Evolutionary conservation across 2,797 vertebrate genomes (phyloP).

Genomic region (Eleutherodactylus coqui): DNA sequence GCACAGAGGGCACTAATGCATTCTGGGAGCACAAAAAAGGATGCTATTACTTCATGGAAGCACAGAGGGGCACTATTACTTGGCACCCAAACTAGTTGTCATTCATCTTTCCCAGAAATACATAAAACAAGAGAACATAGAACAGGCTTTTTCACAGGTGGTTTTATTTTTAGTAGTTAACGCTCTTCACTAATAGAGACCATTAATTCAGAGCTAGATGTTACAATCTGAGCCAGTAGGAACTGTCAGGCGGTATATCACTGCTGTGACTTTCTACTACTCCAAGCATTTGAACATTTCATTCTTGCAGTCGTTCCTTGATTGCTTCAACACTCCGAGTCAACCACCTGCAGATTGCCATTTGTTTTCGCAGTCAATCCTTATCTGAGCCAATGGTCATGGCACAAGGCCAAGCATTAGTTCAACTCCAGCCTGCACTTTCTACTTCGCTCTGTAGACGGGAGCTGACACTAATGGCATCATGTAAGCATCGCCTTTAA

Average conservation of each 20-base stretch:
- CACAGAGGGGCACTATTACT: too few species aligned
- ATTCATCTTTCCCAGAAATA: background rate
- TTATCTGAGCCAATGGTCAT: constrained; percentile 40
- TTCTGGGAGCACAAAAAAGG: too few species aligned
- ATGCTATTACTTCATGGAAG: too few species aligned
- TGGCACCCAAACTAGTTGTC: background rate
- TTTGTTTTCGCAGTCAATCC: constrained; percentile 32
- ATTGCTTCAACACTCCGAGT: background rate
- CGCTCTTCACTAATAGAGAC: background rate
- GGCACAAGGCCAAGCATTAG: constrained; percentile 46
- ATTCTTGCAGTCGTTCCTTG: constrained; percentile 17
- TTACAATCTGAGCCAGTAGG: background rate
- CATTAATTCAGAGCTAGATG: background rate
- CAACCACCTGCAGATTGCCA: constrained; percentile 39
- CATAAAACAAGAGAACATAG: background rate
- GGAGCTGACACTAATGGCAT: constrained; percentile 35
- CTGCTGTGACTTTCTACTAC: background rate
- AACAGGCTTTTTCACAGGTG: background rate
- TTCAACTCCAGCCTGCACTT: constrained; percentile 27
- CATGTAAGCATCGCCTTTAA: constrained; percentile 43
- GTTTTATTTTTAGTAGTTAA: background rate
- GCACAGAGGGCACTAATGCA: too few species aligned
- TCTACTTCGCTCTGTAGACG: constrained; percentile 34
- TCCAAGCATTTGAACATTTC: background rate
- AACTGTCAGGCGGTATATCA: background rate